These are phyloP conservation scores for Accipiter badius DNA, from an alignment of 2,797 vertebrate species.

Conservation along the genomic window DNA sequence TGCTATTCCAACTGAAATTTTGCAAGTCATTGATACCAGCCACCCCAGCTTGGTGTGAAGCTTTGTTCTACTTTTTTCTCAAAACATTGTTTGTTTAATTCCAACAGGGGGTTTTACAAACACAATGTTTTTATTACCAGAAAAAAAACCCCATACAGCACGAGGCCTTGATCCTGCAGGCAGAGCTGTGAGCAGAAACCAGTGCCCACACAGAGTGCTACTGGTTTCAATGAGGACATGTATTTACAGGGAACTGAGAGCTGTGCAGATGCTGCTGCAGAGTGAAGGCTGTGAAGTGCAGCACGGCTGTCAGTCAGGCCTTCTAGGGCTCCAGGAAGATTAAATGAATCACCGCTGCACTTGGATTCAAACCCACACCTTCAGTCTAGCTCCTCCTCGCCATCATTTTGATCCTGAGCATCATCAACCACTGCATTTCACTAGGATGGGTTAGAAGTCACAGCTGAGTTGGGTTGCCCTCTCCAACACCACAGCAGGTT, in stretches of 20 bases:
- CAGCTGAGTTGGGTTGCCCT: background rate
- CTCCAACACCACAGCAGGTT: background rate
- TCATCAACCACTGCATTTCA: background rate
- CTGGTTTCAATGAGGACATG: background rate
- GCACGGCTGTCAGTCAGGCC: background rate
- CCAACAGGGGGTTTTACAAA: background rate
- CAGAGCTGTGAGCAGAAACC: background rate
- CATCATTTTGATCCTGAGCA: background rate
- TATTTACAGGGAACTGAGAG: background rate
- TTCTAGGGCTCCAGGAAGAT: background rate
- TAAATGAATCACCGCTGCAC: background rate
- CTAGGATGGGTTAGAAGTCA: background rate
- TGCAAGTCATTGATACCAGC: background rate
- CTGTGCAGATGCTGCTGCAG: background rate
- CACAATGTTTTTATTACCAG: background rate
- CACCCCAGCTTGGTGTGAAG: background rate
- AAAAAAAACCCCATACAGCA: background rate
- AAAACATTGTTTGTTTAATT: conserved; percentile 7
- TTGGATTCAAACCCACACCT: background rate
- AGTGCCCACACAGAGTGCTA: background rate
- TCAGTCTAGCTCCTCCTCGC: background rate
- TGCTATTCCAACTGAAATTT: background rate
- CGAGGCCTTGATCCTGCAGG: background rate
- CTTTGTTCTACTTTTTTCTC: background rate
- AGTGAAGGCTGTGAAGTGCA: background rate